These are phyloP conservation scores for Siniperca scherzeri DNA, from an alignment of 2,797 vertebrate species.

Conservation along the genomic window DNA sequence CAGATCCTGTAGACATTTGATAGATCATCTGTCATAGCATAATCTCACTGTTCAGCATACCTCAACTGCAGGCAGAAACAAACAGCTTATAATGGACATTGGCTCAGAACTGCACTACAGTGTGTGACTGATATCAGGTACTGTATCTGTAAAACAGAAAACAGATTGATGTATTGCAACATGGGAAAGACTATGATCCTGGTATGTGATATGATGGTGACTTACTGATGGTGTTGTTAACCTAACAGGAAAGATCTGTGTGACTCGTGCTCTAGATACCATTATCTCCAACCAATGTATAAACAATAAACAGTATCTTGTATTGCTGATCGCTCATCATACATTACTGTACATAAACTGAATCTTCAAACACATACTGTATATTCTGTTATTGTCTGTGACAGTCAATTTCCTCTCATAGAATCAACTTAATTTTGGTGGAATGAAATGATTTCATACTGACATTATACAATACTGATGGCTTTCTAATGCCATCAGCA, in stretches of 20 bases:
- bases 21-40: background rate
- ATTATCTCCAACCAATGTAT: background rate
- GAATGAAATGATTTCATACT: constrained; percentile 19
- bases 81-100: background rate
- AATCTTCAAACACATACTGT: background rate
- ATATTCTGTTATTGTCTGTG: background rate
- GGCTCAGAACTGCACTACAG: background rate
- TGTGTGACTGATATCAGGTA: background rate
- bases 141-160: too few species aligned
- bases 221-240: background rate
- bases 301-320: background rate
- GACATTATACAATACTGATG: constrained; percentile 52
- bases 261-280: background rate
- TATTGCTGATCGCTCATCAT: background rate
- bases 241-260: background rate
- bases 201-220: background rate
- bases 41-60: background rate
- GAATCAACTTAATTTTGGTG: background rate
- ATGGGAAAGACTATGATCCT: background rate
- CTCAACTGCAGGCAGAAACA: background rate
- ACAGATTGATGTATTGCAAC: background rate
- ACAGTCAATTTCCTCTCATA: background rate
- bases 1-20: background rate
- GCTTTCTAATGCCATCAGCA: constrained; percentile 45
- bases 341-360: background rate